Evolutionary conservation across 2,113 vertebrate species (phyloP).

Genomic region (Mobula hypostoma): DNA sequence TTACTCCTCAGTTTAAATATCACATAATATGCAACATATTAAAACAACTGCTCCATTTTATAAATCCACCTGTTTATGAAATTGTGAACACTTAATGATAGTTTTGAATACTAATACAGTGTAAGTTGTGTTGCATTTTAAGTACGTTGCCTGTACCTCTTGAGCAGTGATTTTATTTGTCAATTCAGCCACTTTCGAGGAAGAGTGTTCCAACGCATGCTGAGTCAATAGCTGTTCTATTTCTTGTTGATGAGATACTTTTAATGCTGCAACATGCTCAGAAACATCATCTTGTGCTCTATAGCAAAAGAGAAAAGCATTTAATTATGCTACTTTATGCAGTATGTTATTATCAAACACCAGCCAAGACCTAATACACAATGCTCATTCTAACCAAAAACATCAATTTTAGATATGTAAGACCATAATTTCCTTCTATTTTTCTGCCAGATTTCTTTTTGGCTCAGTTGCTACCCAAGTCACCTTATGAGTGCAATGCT

Average conservation of each 20-base stretch:
- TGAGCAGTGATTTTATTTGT: conserved; percentile 68
- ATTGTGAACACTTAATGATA: neutral
- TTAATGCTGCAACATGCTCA: conserved; percentile 62
- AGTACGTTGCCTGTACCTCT: conserved; percentile 59
- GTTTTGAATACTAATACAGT: neutral
- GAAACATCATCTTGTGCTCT: conserved; percentile 62
- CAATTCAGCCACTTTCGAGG: conserved; percentile 74
- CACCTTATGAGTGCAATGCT: neutral
- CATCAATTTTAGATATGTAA: neutral
- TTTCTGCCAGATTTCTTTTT: neutral
- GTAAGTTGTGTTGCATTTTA: neutral
- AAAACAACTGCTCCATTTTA: neutral
- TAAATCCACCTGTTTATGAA: neutral
- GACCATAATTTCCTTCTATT: neutral
- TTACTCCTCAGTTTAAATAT: neutral
- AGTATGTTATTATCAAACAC: neutral
- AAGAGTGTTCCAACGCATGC: conserved; percentile 73
- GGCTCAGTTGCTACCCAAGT: neutral
- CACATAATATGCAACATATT: neutral
- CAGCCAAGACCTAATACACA: neutral
- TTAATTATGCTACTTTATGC: neutral
- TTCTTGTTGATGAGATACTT: conserved; percentile 64
- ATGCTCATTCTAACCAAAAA: neutral
- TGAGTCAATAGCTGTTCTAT: conserved; percentile 64
- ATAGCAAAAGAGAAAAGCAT: conserved; percentile 38